A percentile compares a stretch with the other conserved stretches of the same genome.
These are phyloP conservation scores for Thermophis baileyi DNA, from an alignment of 2,113 vertebrate species.

Conservation along the genomic window DNA sequence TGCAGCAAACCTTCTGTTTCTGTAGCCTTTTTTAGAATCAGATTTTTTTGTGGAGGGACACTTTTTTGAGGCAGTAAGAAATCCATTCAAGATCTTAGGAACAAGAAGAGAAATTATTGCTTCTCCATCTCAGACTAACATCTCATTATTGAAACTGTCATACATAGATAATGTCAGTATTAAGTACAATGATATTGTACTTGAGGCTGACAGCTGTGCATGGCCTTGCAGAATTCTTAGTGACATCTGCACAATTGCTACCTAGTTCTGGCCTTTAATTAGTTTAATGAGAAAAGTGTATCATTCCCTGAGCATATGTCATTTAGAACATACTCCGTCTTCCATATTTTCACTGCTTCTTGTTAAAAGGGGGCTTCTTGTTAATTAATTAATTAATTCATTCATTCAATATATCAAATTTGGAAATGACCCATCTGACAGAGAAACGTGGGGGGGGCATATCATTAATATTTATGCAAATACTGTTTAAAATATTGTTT, in stretches of 20 bases:
- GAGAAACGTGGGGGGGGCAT: too few species aligned
- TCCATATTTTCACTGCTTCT: constrained; percentile 3
- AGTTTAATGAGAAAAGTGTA: constrained; percentile 30
- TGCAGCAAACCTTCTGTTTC: neutral
- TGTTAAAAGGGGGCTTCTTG: constrained; percentile 21
- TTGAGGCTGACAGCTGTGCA: constrained; percentile 33
- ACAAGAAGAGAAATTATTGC: constrained; percentile 6
- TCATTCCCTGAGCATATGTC: constrained; percentile 35
- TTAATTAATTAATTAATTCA: too few species aligned
- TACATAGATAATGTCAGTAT: constrained; percentile 14
- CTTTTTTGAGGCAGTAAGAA: constrained; percentile 35
- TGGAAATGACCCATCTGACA: too few species aligned
- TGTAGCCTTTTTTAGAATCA: constrained; percentile 26
- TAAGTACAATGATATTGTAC: neutral
- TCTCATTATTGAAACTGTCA: constrained; percentile 18
- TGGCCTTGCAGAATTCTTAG: neutral
- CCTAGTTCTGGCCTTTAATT: constrained; percentile 33
- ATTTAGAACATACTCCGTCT: constrained; percentile 8
- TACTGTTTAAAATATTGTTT: neutral
- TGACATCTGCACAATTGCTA: constrained; percentile 39
- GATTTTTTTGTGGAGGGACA: constrained; percentile 10
- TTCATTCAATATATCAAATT: too few species aligned
- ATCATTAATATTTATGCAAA: neutral
- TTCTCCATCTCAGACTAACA: neutral
- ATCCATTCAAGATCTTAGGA: constrained; percentile 20